Conservation (phyloP, 2,797 vertebrate species). For the Trematomus bernacchii region DNA sequence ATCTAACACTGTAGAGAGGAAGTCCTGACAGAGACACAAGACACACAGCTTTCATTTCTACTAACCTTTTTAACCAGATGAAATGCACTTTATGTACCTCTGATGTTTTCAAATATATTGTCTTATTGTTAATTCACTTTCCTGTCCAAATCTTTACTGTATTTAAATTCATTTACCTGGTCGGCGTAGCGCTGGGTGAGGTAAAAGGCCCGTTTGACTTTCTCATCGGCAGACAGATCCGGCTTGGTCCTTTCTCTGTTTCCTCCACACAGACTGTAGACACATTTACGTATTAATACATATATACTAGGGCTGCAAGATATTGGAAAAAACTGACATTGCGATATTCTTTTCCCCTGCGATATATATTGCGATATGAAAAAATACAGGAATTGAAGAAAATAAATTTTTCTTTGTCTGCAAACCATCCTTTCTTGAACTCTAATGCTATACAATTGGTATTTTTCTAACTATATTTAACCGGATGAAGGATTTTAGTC, state of each 20-base stretch:
- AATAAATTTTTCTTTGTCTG: too few species aligned
- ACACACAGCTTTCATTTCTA: background rate
- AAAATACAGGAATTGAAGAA: too few species aligned
- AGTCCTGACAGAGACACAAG: conserved; percentile 82
- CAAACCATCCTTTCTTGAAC: too few species aligned
- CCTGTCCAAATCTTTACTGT: background rate
- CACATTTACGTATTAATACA: conserved; percentile 10
- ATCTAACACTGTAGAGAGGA: conserved; percentile 90
- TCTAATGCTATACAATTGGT: too few species aligned
- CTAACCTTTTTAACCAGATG: background rate
- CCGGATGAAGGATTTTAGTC: too few species aligned
- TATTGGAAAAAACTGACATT: too few species aligned
- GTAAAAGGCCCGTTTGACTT: conserved; percentile 93
- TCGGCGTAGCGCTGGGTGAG: conserved; percentile 88
- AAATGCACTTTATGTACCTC: background rate
- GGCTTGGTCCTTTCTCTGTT: conserved; percentile 78
- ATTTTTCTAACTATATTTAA: too few species aligned
- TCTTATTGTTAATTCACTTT: background rate
- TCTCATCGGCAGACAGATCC: conserved; percentile 89
- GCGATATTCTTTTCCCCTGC: too few species aligned
- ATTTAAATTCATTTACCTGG: conserved; percentile 83
- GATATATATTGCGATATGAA: too few species aligned
- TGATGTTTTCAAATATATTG: background rate
- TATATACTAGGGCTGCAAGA: too few species aligned
- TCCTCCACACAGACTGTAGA: conserved; percentile 74